Percentiles rank a stretch among this genome's conserved stretches.
phyloP scores from a whole-genome alignment of 64 coral and sea anemone genomes.

The Trachythela sp. region DNA sequence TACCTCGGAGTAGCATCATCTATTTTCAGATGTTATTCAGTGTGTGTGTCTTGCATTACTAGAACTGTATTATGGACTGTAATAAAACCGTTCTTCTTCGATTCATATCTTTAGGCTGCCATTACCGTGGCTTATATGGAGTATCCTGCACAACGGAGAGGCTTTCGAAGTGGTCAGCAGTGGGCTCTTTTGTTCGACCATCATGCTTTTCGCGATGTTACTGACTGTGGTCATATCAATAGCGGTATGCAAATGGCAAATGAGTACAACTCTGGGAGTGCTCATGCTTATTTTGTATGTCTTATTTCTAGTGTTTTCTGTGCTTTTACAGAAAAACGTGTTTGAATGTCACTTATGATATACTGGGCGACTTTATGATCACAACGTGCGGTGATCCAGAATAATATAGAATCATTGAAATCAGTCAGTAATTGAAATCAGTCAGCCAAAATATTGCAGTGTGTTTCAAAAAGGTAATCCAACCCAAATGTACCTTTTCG shows the following conservation, averaged over 20 bases:
- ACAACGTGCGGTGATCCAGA: too few species aligned
- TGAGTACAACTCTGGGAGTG: slow-evolving; percentile 74
- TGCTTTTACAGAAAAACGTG: slow-evolving; percentile 47
- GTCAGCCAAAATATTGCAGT: too few species aligned
- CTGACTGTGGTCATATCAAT: slow-evolving; percentile 54
- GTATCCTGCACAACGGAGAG: slow-evolving; percentile 43
- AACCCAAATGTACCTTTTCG: too few species aligned
- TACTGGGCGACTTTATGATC: too few species aligned
- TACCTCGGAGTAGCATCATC: too few species aligned
- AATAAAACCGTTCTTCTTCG: background rate
- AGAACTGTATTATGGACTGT: too few species aligned
- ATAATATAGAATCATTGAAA: too few species aligned
- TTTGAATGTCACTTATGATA: slow-evolving; percentile 13
- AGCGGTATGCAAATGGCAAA: slow-evolving; percentile 69
- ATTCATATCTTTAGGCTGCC: slow-evolving; percentile 57
- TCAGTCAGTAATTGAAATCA: too few species aligned
- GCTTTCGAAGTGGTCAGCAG: slow-evolving; percentile 50
- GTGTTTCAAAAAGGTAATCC: too few species aligned
- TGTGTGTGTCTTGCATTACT: too few species aligned
- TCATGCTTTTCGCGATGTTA: slow-evolving; percentile 83
- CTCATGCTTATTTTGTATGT: slow-evolving; percentile 69
- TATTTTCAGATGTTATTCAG: too few species aligned
- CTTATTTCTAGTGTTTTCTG: slow-evolving; percentile 65
- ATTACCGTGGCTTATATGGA: slow-evolving; percentile 71
- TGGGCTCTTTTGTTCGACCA: slow-evolving; percentile 72